Base-by-base conservation (phyloP, 2,888 invertebrate species). In the Acanthococcus lagerstroemiae region DNA sequence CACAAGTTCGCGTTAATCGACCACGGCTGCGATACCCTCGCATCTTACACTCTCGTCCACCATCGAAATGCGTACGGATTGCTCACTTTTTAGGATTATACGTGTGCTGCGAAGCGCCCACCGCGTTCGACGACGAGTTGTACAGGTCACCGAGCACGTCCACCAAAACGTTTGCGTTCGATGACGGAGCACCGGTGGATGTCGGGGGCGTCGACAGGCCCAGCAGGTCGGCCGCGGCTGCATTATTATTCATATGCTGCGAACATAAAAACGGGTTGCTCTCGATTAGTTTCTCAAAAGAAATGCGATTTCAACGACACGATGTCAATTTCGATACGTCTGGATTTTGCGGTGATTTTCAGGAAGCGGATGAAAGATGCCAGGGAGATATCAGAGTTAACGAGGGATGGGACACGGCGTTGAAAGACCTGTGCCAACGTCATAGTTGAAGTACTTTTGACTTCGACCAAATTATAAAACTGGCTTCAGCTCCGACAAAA, bases 91-190 rank as follows among this genome's bases (percentile, higher is more conserved):
- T 93, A 68, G 90, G 85, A 77, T 93, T 92, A 73, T 90, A 89
- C 72, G 87, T 83, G 73, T 84, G 85, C 69, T 85, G 85, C 72
- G 81, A 81, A 69, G 78, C 77, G 63, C 77, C 76, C 45, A 76
- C 75, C 60, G 68, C 72, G 24, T 72, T 71, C 27, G 70, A 66
- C 37, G 67, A 63, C 90, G 69, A 90, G 69, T 81, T 85, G 75
- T 91, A 92, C 69, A 92, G 83, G 76, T 94, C 94, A 50, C 93
- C 94, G 69, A 95, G 81, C 55, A 95, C 92, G 79, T 95, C 95
- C 67, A 95, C 83, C 63, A 96, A 79, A 54, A 87, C 83, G 25
- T 90, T 90, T 72, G 88, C 86, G 71, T 85, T 85, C 70, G 85
- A 82, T 27, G 82, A 76, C 61, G 82, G 78, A 70, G 79, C 79